These are phyloP conservation scores for Nothura maculosa DNA, from an alignment of 2,797 vertebrate genomes.

Conservation along the genomic window DNA sequence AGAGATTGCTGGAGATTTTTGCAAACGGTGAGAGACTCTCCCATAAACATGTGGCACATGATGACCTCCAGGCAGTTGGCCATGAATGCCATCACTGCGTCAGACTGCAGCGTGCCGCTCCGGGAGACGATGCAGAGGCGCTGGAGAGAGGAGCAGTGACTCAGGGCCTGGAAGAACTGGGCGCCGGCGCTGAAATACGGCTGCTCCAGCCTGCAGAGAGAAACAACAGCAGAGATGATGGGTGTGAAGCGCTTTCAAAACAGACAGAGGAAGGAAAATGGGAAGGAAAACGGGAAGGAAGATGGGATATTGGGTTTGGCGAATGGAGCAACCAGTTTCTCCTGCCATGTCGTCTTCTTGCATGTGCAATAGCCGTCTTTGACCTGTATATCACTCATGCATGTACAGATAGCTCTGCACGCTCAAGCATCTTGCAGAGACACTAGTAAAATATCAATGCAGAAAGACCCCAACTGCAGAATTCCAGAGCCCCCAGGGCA, in stretches of 20 bases:
- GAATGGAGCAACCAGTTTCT: not conserved
- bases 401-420: not conserved
- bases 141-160: slow-evolving; percentile 89
- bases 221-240: no score
- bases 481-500: accelerated
- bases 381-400: accelerated
- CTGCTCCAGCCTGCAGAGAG: slow-evolving; percentile 90
- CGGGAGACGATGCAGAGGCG: slow-evolving; percentile 95
- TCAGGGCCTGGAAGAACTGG: slow-evolving; percentile 93
- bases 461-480: not conserved
- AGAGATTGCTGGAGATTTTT: slow-evolving; percentile 91
- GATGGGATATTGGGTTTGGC: not conserved
- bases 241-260: not conserved
- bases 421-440: not conserved
- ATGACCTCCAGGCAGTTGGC: slow-evolving; percentile 86
- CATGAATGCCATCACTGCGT: slow-evolving; percentile 90
- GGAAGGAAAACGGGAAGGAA: not conserved
- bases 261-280: not conserved
- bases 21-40: slow-evolving; percentile 91
- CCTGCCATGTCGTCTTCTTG: not conserved
- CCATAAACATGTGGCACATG: slow-evolving; percentile 96
- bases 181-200: slow-evolving; percentile 91
- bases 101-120: slow-evolving; percentile 91
- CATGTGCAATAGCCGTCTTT: not conserved
- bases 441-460: not conserved